phyloP scores from a whole-genome alignment of 2,888 invertebrate species.

The Horisme vitalbata region DNA sequence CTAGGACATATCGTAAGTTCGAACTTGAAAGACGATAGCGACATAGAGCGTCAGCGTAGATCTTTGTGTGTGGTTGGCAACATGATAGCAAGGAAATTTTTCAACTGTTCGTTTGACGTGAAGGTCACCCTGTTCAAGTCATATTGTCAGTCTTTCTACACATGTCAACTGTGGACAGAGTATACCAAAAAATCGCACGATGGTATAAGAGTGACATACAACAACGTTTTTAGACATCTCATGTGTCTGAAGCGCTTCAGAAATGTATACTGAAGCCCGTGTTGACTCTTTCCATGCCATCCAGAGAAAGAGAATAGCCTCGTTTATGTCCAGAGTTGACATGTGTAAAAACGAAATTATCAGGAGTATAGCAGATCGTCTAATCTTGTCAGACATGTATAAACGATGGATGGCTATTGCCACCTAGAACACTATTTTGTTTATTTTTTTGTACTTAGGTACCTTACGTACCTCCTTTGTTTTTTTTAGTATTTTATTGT shows the following conservation, averaged over 20 bases:
- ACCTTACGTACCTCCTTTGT: too few relatives aligned
- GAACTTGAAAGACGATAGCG: neutral
- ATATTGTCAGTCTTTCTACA: neutral
- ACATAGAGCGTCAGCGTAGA: too few relatives aligned
- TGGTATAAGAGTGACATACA: neutral
- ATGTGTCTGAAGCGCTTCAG: constrained; percentile 1
- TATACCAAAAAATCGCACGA: constrained; percentile 5
- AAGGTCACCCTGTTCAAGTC: neutral
- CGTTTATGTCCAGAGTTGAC: constrained; percentile 4
- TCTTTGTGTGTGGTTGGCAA: too few relatives aligned
- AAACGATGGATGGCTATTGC: constrained; percentile 1
- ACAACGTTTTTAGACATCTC: constrained; percentile 1
- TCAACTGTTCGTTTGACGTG: neutral
- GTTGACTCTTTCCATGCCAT: constrained; percentile 3
- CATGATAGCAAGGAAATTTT: constrained; percentile 3
- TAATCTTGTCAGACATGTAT: neutral
- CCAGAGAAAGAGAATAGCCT: neutral
- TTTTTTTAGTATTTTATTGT: too few relatives aligned
- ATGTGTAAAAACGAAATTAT: constrained; percentile 1
- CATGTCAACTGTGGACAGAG: constrained; percentile 4
- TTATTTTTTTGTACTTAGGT: too few relatives aligned
- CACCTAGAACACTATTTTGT: too few relatives aligned
- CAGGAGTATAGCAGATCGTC: neutral
- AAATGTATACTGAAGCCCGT: neutral
- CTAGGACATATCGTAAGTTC: neutral